These are phyloP conservation scores for Frankliniella intonsa DNA, from an alignment of 2,888 invertebrate species.

Conservation along the genomic window DNA sequence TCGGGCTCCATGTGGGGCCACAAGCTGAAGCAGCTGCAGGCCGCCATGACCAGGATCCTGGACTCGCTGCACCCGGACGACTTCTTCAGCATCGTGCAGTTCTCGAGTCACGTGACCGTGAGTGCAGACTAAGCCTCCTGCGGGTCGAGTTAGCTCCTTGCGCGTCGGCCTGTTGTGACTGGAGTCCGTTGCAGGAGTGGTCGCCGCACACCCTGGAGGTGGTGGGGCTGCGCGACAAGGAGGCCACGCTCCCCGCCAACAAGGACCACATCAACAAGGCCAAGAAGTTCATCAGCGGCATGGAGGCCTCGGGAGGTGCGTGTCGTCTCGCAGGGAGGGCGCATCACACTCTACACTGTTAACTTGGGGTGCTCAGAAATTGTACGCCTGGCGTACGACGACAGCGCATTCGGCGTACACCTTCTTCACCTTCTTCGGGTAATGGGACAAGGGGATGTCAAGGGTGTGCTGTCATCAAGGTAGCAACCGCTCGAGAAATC, in stretches of 20 bases:
- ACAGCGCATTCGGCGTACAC: too few species aligned
- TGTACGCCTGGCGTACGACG: too few species aligned
- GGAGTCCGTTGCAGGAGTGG: conserved; percentile 33
- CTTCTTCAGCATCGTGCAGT: conserved; percentile 47
- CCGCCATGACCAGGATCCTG: conserved; percentile 47
- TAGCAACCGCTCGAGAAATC: too few species aligned
- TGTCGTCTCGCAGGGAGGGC: not conserved
- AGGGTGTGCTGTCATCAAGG: too few species aligned
- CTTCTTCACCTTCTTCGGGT: too few species aligned
- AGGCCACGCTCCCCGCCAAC: conserved; percentile 52
- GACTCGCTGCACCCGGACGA: conserved; percentile 45
- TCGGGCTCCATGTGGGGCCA: conserved; percentile 52
- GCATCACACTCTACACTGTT: too few species aligned
- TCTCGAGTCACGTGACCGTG: conserved; percentile 39
- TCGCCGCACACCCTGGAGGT: conserved; percentile 32
- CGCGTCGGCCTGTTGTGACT: not conserved
- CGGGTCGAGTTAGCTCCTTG: not conserved
- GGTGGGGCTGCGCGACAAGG: conserved; percentile 33
- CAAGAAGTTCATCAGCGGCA: conserved; percentile 53
- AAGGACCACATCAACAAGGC: conserved; percentile 57
- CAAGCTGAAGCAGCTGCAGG: conserved; percentile 47
- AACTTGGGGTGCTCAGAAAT: too few species aligned
- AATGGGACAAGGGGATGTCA: too few species aligned
- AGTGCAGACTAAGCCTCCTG: not conserved
- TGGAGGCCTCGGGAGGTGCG: conserved; percentile 54